Percentiles rank a stretch among this genome's conserved stretches.
phyloP scores from a whole-genome alignment of 2,888 invertebrate genomes.

The Dicranocentrus wangi region DNA sequence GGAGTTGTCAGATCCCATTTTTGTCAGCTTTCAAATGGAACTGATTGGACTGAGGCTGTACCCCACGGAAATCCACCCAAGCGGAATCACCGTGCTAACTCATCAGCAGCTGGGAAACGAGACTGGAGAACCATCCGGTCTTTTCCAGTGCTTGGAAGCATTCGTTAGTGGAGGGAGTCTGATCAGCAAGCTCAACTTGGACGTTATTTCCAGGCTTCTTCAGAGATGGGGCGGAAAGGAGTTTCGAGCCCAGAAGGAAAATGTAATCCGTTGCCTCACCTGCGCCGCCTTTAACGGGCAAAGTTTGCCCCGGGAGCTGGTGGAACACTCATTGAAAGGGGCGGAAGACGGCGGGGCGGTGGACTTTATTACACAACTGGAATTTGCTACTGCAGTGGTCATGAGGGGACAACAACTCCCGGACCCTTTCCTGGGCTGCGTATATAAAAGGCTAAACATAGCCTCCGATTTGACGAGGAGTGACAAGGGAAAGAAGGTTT shows the following conservation, averaged over 20 bases:
- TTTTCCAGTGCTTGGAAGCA: background rate
- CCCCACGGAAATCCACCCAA: background rate
- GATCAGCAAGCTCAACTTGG: background rate
- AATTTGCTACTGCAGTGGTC: conserved; percentile 8
- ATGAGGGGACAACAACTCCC: background rate
- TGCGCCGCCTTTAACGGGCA: conserved; percentile 25
- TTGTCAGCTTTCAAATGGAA: conserved; percentile 29
- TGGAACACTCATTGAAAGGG: background rate
- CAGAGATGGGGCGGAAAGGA: background rate
- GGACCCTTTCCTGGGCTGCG: background rate
- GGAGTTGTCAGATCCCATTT: conserved; percentile 14
- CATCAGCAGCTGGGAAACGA: background rate
- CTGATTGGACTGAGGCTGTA: conserved; percentile 14
- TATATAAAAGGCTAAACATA: too few relatives aligned
- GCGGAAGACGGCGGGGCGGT: background rate
- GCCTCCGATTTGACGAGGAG: too few relatives aligned
- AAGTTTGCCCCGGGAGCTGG: conserved; percentile 2
- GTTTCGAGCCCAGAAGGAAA: background rate
- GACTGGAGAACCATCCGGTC: too few relatives aligned
- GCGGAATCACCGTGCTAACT: background rate
- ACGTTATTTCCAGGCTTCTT: background rate
- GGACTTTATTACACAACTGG: background rate
- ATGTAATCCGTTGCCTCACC: conserved; percentile 17
- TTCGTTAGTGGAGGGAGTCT: background rate
- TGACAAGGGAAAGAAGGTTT: background rate